Evolutionary conservation across 2,888 invertebrate species (phyloP), one percentile per base, ranked within the genome.

Genomic region (Epinotia nisella): DNA sequence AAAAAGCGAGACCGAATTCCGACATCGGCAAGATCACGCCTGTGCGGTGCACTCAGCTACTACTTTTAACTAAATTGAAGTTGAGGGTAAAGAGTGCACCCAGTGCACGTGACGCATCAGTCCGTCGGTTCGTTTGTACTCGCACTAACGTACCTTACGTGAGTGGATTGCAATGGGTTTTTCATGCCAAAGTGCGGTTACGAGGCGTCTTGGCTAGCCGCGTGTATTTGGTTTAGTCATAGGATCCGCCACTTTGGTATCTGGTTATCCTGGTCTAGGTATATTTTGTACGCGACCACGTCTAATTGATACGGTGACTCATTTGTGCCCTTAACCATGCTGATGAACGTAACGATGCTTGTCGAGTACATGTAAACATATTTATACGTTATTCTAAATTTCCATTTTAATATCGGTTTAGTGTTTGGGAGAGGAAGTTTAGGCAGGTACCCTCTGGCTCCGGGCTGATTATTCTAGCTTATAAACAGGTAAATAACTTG

Each of bases 51-150:
- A 88, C 89, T 90, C 86, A 85, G 86, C 84, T 83, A 83, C 85
- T 85, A 92, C 92, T 92, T 90, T 92, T 91, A 91, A 91, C 88
- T 89, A 91, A 91, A 93, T 93, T 92, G 90, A 89, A 91, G 88
- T 90, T 88, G 88, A 81, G 85, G 84, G 83, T 84, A 88, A 89
- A 86, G 87, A 87, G 87, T 83, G 84, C 83, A 81, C 80, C 75
- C 72, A 65, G 49, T 83, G 85, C 85, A 90, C 90, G 90, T 90
- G 90, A 87, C 86, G 87, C 86, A 86, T 86, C 86, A 85, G 82
- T 83, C 83, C 82, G 86, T 86, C 88, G 84, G 86, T 87, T 83
- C 85, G 87, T 85, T 83, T 85, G 87, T 85, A 80, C 77, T 83
- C 67, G 29, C 7, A 29, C 66, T 66, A 83, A 76, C 76, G 77